Base-by-base conservation (phyloP, 2,113 vertebrate species). In the Pungitius pungitius region DNA sequence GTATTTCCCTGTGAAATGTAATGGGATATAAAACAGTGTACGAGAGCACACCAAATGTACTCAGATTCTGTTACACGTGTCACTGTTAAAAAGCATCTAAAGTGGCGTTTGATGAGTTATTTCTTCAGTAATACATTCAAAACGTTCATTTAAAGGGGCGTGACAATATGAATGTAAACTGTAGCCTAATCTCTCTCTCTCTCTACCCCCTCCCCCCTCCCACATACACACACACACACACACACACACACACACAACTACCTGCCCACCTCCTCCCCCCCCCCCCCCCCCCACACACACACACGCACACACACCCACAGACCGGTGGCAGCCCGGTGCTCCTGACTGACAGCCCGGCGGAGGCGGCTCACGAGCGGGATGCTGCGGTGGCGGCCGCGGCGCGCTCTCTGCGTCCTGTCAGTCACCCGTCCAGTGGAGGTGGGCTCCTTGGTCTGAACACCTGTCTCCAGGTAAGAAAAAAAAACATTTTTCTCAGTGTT, bases 321-420 rank as follows among this genome's bases (percentile, higher is more conserved):
- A 45, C 62, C 24, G 67, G 74, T 56, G 35, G 59, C 59, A 74
- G 86, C 76, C 54, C 69, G 49, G 74, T 61, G 88, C 73, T 76
- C 67, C 77, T 81, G 83, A 91, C 71, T 85, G 90, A 89, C 90
- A 86, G 82, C 80, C 61, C 37, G 61, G 58, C 10, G 33, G 58
- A 79, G 71, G 76, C 59, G 73, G 68, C 60, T 89, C 80, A 81
- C 65, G 58, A 22, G 76, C 61, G 49, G 78, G 79, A 83, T 79
- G 84, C 70, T 87, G 78, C 55, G 77, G 70, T 75, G 71, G 22
- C 69, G 8, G 75, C 68, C 55, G 64, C 69, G 18, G 73, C 18
- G 73, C 43, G 61, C 49, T 60, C 61, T 57, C 52, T 69, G 59
- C 17, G 63, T 85, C 73, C 83, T 49, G 76, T 77, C 81, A 70